A percentile compares a stretch with the other conserved stretches of the same genome.
Conservation (phyloP, 2,113 vertebrate genomes). For the Pseudopipra pipra region DNA sequence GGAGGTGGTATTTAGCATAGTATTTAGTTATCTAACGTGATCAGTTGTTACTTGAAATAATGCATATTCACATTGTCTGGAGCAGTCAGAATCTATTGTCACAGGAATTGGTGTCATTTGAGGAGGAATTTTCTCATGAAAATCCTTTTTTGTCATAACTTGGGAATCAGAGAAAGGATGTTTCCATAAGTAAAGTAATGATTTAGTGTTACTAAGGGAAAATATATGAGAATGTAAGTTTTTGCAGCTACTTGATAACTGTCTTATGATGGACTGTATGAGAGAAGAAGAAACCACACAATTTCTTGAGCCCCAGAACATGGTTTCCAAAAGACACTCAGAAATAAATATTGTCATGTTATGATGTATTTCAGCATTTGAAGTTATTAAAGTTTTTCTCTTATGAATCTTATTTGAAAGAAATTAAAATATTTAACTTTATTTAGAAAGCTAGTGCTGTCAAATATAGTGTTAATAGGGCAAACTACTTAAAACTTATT, state of each 20-base stretch:
- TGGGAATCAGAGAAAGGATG: neutral
- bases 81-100: neutral
- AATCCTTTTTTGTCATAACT: neutral
- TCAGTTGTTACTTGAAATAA: neutral
- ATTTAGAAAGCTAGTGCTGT: neutral
- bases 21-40: neutral
- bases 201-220: neutral
- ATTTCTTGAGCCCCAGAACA: neutral
- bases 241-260: neutral
- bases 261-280: neutral
- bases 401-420: neutral
- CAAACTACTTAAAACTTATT: neutral
- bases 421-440: neutral
- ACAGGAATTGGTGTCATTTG: neutral
- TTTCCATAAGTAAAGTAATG: neutral
- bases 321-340: neutral
- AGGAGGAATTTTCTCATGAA: neutral
- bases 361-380: neutral
- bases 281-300: neutral
- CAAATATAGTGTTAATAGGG: neutral
- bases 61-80: neutral
- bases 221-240: neutral
- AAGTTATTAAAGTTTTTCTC: neutral
- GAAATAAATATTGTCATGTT: neutral
- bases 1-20: neutral